These are phyloP conservation scores for Julus scanicus DNA, from an alignment of 2,888 invertebrate species.

Conservation along the genomic window DNA sequence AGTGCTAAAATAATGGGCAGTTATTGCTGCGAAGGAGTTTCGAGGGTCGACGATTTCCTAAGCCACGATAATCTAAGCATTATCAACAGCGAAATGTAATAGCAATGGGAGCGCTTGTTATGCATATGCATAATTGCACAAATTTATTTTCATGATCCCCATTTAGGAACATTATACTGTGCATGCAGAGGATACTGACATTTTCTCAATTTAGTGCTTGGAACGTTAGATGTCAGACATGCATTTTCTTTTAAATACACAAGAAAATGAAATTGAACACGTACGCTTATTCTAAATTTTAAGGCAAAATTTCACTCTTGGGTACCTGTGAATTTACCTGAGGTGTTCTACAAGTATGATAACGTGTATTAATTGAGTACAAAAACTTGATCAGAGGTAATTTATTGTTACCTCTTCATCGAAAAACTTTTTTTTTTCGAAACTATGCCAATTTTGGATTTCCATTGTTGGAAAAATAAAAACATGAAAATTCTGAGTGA, in stretches of 20 bases:
- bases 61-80: conserved; percentile 24
- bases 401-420: too few species aligned
- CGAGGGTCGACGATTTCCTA: conserved; percentile 24
- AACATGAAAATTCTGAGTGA: too few species aligned
- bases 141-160: conserved; percentile 23
- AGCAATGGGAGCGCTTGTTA: neutral
- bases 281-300: too few species aligned
- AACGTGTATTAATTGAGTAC: too few species aligned
- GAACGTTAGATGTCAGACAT: neutral
- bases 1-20: conserved; percentile 39
- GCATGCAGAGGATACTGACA: neutral
- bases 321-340: too few species aligned
- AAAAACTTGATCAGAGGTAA: too few species aligned
- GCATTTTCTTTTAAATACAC: neutral
- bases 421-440: too few species aligned
- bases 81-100: conserved; percentile 18
- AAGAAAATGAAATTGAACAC: neutral
- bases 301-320: too few species aligned
- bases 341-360: too few species aligned
- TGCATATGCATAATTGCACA: conserved; percentile 1
- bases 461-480: too few species aligned
- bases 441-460: too few species aligned
- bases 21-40: conserved; percentile 26
- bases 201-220: neutral
- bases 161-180: neutral